These are phyloP conservation scores for Actias luna DNA, from an alignment of 2,888 invertebrate genomes.

Conservation along the genomic window DNA sequence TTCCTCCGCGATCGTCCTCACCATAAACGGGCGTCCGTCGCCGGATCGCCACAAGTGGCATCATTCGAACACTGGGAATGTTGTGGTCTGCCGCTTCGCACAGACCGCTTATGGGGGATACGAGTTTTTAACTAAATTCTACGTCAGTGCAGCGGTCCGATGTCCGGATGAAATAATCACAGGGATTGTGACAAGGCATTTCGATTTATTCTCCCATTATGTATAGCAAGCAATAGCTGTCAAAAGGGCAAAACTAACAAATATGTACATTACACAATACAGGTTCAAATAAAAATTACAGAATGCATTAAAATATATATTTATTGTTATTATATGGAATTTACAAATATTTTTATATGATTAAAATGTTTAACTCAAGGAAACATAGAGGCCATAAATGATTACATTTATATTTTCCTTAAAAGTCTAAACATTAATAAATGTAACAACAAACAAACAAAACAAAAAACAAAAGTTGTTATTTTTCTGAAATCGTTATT, in stretches of 20 bases:
- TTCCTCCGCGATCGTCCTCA: slow-evolving; percentile 72
- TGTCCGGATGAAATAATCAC: slow-evolving; percentile 16
- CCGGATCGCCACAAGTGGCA: slow-evolving; percentile 56
- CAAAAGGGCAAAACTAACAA: neutral
- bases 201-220: neutral
- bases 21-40: slow-evolving; percentile 67
- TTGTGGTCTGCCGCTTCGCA: slow-evolving; percentile 63
- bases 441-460: neutral
- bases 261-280: neutral
- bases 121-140: slow-evolving; percentile 45
- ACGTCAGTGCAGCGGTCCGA: slow-evolving; percentile 1
- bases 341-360: too few relatives aligned
- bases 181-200: neutral
- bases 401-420: too few relatives aligned
- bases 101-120: slow-evolving; percentile 58
- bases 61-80: slow-evolving; percentile 59
- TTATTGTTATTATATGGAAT: too few relatives aligned
- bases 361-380: too few relatives aligned
- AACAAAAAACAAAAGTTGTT: too few relatives aligned
- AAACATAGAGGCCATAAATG: too few relatives aligned
- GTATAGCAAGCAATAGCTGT: neutral
- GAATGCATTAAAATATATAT: too few relatives aligned
- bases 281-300: neutral
- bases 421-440: too few relatives aligned
- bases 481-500: too few relatives aligned